Evolutionary conservation across 2,113 vertebrate genomes (phyloP).

Genomic region (Gymnobelideus leadbeateri): DNA sequence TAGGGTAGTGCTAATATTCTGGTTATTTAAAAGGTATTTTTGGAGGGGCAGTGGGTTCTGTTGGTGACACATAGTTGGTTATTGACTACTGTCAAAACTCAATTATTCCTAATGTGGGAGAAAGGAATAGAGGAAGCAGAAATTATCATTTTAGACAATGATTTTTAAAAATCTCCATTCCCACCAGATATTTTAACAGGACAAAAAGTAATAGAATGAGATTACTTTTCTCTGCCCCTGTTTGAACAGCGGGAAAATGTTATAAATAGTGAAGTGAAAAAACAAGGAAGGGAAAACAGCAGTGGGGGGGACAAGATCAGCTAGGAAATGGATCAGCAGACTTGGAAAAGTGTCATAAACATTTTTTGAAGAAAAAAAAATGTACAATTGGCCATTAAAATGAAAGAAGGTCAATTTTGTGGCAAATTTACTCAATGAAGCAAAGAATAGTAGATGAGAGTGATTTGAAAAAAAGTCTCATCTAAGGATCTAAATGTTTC

Average conservation of each 20-base stretch:
- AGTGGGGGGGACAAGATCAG: not conserved
- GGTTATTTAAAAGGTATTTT: not conserved
- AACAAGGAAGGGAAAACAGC: not conserved
- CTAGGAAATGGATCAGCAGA: not conserved
- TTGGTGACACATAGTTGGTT: not conserved
- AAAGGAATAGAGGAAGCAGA: constrained; percentile 15
- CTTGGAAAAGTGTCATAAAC: not conserved
- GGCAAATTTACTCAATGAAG: not conserved
- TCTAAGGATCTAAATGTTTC: not conserved
- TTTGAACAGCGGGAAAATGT: not conserved
- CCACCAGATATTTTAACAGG: not conserved
- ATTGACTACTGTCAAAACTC: not conserved
- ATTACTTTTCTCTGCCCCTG: not conserved
- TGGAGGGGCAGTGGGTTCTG: not conserved
- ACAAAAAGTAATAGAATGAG: not conserved
- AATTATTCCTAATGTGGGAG: not conserved
- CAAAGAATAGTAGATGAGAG: not conserved
- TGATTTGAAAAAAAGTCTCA: not conserved
- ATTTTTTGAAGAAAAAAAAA: not conserved
- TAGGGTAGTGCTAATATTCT: not conserved
- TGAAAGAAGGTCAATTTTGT: not conserved
- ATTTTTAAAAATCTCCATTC: not conserved
- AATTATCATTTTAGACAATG: not conserved
- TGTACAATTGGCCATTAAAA: not conserved
- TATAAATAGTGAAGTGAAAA: not conserved